Evolutionary conservation across 2,113 vertebrate species (phyloP), one percentile per base, ranked within the genome.

Genomic region (Arothron firmamentum): DNA sequence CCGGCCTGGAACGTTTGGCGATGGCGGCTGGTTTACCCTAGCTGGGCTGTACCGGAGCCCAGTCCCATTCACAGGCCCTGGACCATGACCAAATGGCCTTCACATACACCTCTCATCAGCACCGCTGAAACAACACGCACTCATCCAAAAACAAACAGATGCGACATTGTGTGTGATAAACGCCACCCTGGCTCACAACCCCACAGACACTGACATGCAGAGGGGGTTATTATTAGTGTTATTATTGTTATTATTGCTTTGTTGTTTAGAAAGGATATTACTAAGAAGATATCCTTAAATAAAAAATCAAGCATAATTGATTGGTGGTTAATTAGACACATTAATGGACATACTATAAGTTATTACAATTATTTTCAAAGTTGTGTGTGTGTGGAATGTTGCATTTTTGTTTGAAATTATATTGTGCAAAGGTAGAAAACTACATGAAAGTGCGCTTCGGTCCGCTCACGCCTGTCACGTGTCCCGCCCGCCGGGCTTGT

Each of bases 101-200:
- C 69, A 80, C 79, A 79, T 56, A 81, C 70, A 62, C 67, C 73
- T 76, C 74, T 72, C 88, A 79, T 84, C 81, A 81, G 84, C 83
- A 70, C 78, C 77, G 78, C 79, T 87, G 85, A 85, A 90, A 87
- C 77, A 89, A 89, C 87, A 89, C n/a, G 48, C 76, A 56, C 73
- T 72, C 71, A 76, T 76, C 81, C 82, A 79, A 88, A 89, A 73
- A 83, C 81, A 90, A 88, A 83, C 80, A 88, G 60, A 82, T 80
- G 77, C 59, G 52, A 81, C 74, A 38, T 65, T 71, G 70, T 72
- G 75, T 9, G 41, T 56, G 77, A 71, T 57, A 63, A 67, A 64
- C 52, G 72, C 75, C 46, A 34, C 47, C 56, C 78, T 61, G 68
- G n/a, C 28, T 18, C 12, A 18, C 14, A 20, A 4, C 11, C 31